phyloP scores from a whole-genome alignment of 2,113 vertebrate genomes.

The Corydoras maculifer region DNA sequence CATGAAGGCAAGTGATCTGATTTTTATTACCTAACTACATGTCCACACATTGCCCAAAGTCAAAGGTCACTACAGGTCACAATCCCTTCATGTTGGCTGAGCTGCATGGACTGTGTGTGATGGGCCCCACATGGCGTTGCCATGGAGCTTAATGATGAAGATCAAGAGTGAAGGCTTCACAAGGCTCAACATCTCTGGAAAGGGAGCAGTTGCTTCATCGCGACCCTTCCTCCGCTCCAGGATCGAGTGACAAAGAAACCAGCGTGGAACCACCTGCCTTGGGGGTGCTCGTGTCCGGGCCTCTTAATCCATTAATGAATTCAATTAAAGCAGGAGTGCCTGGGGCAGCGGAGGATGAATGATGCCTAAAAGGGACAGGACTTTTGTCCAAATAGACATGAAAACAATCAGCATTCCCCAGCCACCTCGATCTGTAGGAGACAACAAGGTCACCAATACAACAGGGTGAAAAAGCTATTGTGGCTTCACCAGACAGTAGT shows the following conservation, averaged over 20 bases:
- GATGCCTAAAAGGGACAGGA: constrained; percentile 18
- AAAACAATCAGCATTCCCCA: constrained; percentile 18
- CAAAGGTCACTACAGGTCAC: constrained; percentile 27
- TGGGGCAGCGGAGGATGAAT: constrained; percentile 22
- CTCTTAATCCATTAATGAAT: constrained; percentile 46
- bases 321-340: constrained; percentile 33
- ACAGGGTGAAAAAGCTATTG: too few species aligned
- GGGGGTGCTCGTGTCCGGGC: neutral
- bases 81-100: constrained; percentile 19
- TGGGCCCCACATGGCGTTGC: constrained; percentile 34
- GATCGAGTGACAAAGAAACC: constrained; percentile 26
- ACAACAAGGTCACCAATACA: neutral
- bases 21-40: constrained; percentile 35
- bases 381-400: constrained; percentile 23
- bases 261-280: constrained; percentile 7
- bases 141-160: constrained; percentile 31
- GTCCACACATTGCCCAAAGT: constrained; percentile 31
- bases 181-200: neutral
- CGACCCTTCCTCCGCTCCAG: neutral
- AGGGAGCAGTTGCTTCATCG: neutral
- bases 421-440: constrained; percentile 5
- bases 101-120: constrained; percentile 15
- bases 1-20: constrained; percentile 41
- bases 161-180: constrained; percentile 13
- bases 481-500: too few species aligned